A percentile compares a stretch with the other conserved stretches of the same genome.
phyloP scores from a whole-genome alignment of 2,797 vertebrate genomes.

The Delichon dasypus region DNA sequence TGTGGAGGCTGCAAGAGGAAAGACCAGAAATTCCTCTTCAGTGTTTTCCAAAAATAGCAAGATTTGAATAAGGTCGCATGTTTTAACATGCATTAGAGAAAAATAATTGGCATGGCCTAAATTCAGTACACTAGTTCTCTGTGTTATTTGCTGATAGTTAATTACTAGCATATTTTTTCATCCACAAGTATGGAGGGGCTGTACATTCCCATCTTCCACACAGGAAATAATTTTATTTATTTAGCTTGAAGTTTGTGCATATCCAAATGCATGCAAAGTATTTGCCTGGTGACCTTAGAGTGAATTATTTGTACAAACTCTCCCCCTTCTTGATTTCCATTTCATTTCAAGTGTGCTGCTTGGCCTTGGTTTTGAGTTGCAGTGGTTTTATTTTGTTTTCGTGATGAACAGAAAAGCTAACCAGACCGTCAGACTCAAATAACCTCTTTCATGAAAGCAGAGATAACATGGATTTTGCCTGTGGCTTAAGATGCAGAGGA shows the following conservation, averaged over 20 bases:
- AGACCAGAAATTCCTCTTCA: slow-evolving; percentile 59
- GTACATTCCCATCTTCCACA: neutral
- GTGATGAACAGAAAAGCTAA: neutral
- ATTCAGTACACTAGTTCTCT: neutral
- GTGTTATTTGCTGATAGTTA: neutral
- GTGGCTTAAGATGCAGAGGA: slow-evolving; percentile 2
- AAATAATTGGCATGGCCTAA: neutral
- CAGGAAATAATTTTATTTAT: neutral
- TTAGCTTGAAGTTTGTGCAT: neutral
- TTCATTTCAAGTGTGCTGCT: neutral
- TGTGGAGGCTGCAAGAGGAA: slow-evolving; percentile 32
- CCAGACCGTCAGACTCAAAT: neutral
- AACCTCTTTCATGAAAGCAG: neutral
- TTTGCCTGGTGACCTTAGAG: slow-evolving; percentile 10
- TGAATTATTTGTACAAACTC: neutral
- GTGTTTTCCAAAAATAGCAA: slow-evolving; percentile 52
- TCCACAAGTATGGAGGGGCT: neutral
- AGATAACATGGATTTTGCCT: neutral
- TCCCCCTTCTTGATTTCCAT: neutral
- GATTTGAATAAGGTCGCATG: slow-evolving; percentile 1
- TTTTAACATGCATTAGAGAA: neutral
- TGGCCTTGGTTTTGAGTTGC: neutral
- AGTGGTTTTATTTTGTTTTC: neutral
- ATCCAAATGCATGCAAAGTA: neutral
- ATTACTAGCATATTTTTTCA: neutral